phyloP scores from a whole-genome alignment of 2,888 invertebrate genomes.

The Sarcophaga carnaria region DNA sequence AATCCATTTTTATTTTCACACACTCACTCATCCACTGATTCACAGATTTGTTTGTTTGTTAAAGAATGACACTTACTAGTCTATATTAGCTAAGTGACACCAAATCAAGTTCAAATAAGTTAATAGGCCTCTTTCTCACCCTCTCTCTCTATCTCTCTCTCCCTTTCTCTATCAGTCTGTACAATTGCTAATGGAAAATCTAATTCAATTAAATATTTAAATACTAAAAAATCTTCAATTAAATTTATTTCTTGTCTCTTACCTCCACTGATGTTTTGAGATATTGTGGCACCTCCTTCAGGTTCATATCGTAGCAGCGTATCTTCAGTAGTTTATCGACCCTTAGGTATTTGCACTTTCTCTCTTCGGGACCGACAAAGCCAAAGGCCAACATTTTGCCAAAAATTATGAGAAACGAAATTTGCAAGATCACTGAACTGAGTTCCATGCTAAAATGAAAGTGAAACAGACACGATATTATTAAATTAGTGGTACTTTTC shows the following conservation, averaged over 20 bases:
- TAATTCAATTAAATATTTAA: constrained; percentile 53
- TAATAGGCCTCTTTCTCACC: constrained; percentile 48
- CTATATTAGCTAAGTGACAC: constrained; percentile 27
- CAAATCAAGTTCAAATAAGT: constrained; percentile 67
- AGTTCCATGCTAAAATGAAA: constrained; percentile 73
- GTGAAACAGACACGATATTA: constrained; percentile 5
- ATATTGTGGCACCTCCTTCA: constrained; percentile 80
- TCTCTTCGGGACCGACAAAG: constrained; percentile 75
- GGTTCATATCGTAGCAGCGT: constrained; percentile 79
- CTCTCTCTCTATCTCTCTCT: too few species aligned
- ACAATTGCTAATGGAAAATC: constrained; percentile 59
- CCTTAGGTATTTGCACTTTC: constrained; percentile 78
- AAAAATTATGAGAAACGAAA: constrained; percentile 75
- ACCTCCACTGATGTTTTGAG: constrained; percentile 80
- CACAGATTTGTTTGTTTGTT: background rate
- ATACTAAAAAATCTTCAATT: background rate
- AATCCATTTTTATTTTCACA: constrained; percentile 44
- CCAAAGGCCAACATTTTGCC: constrained; percentile 77
- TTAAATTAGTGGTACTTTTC: background rate
- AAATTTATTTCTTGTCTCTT: constrained; percentile 63
- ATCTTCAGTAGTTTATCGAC: constrained; percentile 78
- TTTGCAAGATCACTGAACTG: constrained; percentile 72
- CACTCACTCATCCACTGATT: background rate
- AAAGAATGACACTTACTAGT: background rate
- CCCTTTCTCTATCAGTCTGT: too few species aligned